A percentile compares a stretch with the other conserved stretches of the same genome.
phyloP scores from a whole-genome alignment of 2,113 vertebrate species.

The Dasyornis broadbenti region DNA sequence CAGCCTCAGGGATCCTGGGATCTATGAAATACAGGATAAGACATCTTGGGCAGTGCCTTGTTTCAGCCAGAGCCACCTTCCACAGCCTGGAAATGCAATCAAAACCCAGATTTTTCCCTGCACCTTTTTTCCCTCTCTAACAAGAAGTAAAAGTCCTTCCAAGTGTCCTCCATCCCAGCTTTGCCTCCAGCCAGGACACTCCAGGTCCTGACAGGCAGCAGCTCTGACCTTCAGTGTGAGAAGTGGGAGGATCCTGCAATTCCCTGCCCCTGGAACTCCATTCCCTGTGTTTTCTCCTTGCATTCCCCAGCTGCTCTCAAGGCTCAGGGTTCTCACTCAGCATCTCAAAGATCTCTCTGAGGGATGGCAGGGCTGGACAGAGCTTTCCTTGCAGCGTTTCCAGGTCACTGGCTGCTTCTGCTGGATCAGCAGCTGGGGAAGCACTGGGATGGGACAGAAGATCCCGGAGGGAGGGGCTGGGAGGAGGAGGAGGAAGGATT shows the following conservation, averaged over 20 bases:
- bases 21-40: neutral
- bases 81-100: neutral
- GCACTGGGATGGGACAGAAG: neutral
- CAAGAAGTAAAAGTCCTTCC: neutral
- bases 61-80: neutral
- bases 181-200: neutral
- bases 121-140: neutral
- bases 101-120: neutral
- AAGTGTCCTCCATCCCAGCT: neutral
- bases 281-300: neutral
- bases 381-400: neutral
- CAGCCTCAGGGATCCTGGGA: accelerated
- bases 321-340: neutral
- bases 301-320: neutral
- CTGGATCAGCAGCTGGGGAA: neutral
- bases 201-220: neutral
- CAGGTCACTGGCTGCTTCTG: neutral
- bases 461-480: neutral
- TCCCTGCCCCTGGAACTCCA: neutral
- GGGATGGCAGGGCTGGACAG: neutral
- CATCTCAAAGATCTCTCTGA: accelerated
- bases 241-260: neutral
- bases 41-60: neutral
- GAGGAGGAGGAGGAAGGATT: neutral
- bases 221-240: neutral